Percentiles rank a stretch among this genome's conserved stretches.
Evolutionary conservation across 1,140 invertebrate species (phyloP).

Genomic region (Diorhabda elongata): DNA sequence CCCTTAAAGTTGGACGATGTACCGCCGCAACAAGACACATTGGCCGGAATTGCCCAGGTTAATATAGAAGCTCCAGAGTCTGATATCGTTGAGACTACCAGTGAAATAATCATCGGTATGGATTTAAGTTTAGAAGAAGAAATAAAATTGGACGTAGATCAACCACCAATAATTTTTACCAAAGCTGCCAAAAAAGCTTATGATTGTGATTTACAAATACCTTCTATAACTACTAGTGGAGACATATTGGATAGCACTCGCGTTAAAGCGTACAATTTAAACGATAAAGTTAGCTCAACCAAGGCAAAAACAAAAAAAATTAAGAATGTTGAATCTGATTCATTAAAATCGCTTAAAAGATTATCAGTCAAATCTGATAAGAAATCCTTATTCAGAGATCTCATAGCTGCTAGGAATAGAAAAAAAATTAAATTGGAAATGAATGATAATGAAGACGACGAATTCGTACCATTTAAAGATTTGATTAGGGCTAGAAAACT

Average conservation of each 20-base stretch:
- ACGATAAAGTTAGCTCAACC: constrained; percentile 17
- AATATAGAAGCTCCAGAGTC: neutral
- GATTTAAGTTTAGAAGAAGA: constrained; percentile 25
- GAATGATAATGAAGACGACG: constrained; percentile 23
- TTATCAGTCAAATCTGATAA: constrained; percentile 12
- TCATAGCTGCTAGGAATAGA: constrained; percentile 13
- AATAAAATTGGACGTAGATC: constrained; percentile 19
- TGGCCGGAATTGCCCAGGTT: constrained; percentile 1
- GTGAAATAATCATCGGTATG: constrained; percentile 20
- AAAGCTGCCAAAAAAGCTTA: constrained; percentile 37
- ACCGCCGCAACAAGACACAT: neutral
- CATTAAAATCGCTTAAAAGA: constrained; percentile 19
- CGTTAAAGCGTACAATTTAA: neutral
- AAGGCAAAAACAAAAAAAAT: constrained; percentile 10
- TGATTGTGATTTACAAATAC: constrained; percentile 26
- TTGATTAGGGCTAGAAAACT: constrained; percentile 29
- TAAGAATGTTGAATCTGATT: constrained; percentile 1
- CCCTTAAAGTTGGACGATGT: neutral
- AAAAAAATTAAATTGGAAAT: constrained; percentile 18
- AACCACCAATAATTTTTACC: constrained; percentile 22
- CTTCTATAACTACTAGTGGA: constrained; percentile 22
- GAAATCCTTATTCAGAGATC: constrained; percentile 17
- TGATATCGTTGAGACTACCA: constrained; percentile 12
- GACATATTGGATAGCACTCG: constrained; percentile 13
- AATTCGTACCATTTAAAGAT: constrained; percentile 31